Conservation (phyloP, 2,113 vertebrate genomes). For the Centropus bengalensis region DNA sequence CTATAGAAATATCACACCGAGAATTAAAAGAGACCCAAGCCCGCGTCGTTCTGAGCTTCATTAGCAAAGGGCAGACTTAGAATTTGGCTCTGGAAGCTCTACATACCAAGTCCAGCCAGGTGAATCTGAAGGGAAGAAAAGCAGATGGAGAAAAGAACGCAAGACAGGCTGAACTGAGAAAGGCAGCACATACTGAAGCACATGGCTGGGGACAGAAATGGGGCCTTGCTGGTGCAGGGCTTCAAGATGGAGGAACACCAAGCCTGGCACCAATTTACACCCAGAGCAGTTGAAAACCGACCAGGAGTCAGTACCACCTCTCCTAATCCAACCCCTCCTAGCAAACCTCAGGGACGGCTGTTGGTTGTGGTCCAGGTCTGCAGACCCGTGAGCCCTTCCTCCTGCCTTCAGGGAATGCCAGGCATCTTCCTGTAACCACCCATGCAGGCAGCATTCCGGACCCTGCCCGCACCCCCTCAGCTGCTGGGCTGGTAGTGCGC, state of each 20-base stretch:
- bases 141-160: not conserved
- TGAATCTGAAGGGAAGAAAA: not conserved
- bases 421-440: not conserved
- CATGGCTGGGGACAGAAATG: fast-evolving
- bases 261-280: not conserved
- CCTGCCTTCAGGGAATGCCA: not conserved
- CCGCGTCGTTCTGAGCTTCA: fast-evolving
- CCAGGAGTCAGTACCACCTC: not conserved
- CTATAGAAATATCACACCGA: not conserved
- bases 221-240: not conserved
- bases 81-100: not conserved
- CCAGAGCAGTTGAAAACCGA: not conserved
- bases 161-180: not conserved
- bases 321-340: not conserved
- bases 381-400: not conserved
- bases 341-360: not conserved
- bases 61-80: not conserved
- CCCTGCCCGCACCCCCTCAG: not conserved
- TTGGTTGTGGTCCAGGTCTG: not conserved
- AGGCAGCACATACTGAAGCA: not conserved
- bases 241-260: not conserved
- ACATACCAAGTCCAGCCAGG: not conserved
- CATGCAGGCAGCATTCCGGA: not conserved
- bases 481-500: fast-evolving
- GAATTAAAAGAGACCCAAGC: not conserved